phyloP scores from a whole-genome alignment of 92 coral and sea anemone genomes.

The Parazoanthus darwini region DNA sequence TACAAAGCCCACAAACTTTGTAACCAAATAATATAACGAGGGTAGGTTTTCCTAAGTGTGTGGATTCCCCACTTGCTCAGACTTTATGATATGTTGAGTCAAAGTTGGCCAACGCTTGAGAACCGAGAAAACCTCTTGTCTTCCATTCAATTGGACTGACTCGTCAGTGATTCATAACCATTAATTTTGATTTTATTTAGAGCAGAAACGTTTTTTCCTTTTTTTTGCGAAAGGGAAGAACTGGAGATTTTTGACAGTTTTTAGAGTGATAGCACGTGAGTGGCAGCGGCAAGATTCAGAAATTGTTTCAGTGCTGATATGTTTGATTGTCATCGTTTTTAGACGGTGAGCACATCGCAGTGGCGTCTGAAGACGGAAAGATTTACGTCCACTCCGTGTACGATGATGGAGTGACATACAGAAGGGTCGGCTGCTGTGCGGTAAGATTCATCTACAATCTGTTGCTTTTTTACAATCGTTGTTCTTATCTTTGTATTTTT shows the following conservation, averaged over 20 bases:
- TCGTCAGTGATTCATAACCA: not conserved
- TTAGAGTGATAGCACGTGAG: not conserved
- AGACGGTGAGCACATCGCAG: slow-evolving; percentile 92
- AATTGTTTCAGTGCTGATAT: not conserved
- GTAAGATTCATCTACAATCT: slow-evolving; percentile 38
- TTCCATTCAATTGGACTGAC: not conserved
- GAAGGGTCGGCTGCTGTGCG: slow-evolving; percentile 85
- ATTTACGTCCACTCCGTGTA: slow-evolving; percentile 87
- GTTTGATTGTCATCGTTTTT: not conserved
- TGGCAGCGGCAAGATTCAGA: not conserved
- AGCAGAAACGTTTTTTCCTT: too few relatives aligned
- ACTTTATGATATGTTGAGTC: too few relatives aligned
- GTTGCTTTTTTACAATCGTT: not conserved
- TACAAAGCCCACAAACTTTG: too few relatives aligned
- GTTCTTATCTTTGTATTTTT: not conserved
- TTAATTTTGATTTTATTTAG: too few relatives aligned
- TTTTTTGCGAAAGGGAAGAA: too few relatives aligned
- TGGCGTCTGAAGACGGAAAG: slow-evolving; percentile 84
- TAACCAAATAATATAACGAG: too few relatives aligned
- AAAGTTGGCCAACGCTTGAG: too few relatives aligned
- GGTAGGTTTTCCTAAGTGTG: too few relatives aligned
- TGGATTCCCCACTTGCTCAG: too few relatives aligned
- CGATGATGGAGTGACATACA: slow-evolving; percentile 84
- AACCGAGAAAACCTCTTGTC: too few relatives aligned
- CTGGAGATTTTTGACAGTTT: not conserved